Percentiles rank a stretch among this genome's conserved stretches.
Evolutionary conservation across 2,797 vertebrate genomes (phyloP).

Genomic region (Peromyscus melanophrys): DNA sequence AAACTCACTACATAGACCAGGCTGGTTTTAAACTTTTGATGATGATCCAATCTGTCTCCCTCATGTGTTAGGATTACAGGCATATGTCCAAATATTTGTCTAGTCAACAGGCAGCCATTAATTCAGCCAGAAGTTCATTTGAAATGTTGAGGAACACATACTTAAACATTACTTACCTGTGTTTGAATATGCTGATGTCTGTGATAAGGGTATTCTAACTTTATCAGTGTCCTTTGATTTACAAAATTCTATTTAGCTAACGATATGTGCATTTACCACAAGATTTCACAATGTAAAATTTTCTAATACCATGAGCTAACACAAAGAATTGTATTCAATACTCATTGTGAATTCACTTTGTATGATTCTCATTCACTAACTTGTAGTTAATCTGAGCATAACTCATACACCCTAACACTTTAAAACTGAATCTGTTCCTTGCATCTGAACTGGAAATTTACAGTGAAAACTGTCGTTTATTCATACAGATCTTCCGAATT

Average conservation of each 20-base stretch:
- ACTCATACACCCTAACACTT: not conserved
- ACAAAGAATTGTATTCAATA: not conserved
- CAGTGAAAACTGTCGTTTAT: not conserved
- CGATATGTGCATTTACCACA: not conserved
- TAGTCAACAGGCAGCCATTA: not conserved
- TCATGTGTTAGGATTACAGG: not conserved
- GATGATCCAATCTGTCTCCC: not conserved
- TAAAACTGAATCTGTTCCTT: not conserved
- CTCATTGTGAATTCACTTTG: not conserved
- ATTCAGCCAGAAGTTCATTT: not conserved
- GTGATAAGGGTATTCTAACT: not conserved
- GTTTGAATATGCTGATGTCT: not conserved
- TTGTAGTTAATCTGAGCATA: not conserved
- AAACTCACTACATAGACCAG: not conserved
- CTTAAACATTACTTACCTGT: not conserved
- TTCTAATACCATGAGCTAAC: not conserved
- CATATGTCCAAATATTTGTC: not conserved
- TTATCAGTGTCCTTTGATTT: not conserved
- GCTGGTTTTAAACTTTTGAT: not conserved
- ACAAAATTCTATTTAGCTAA: constrained; percentile 14
- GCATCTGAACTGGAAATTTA: not conserved
- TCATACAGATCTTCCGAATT: not conserved
- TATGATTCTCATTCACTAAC: not conserved
- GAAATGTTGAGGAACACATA: not conserved
- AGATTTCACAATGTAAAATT: not conserved